Percentiles rank a stretch among this genome's conserved stretches.
Evolutionary conservation across 2,113 vertebrate genomes (phyloP).

Genomic region (Taurulus bubalis): DNA sequence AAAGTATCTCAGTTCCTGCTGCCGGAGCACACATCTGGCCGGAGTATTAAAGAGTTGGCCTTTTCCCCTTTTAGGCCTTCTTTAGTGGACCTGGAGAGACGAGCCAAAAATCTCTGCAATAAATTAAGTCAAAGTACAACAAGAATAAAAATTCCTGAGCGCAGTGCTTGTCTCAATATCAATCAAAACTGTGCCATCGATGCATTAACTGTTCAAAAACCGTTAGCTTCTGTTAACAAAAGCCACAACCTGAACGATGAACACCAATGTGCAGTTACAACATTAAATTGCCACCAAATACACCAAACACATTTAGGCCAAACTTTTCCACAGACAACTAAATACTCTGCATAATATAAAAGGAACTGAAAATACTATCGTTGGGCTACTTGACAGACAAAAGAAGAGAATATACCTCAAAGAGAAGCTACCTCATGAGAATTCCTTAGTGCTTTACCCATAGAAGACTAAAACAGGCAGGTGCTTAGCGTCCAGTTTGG

Average conservation of each 20-base stretch:
- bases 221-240: neutral
- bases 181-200: neutral
- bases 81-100: constrained; percentile 11
- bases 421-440: constrained; percentile 45
- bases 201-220: constrained; percentile 6
- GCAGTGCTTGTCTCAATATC: constrained; percentile 18
- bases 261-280: constrained; percentile 1
- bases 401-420: constrained; percentile 6
- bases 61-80: neutral
- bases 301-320: constrained; percentile 10
- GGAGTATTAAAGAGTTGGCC: constrained; percentile 7
- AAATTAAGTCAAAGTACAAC: constrained; percentile 39
- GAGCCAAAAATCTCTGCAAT: constrained; percentile 16
- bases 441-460: constrained; percentile 37
- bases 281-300: constrained; percentile 22
- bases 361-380: constrained; percentile 51
- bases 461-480: constrained; percentile 12
- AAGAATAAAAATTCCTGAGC: constrained; percentile 52
- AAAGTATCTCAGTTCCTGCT: constrained; percentile 26
- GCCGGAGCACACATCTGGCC: constrained; percentile 11
- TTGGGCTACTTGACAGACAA: constrained; percentile 30
- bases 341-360: constrained; percentile 36
- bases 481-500: neutral
- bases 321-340: constrained; percentile 15
- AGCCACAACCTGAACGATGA: constrained; percentile 14